Percentiles rank a stretch among this genome's conserved stretches.
Evolutionary conservation across 2,888 invertebrate species (phyloP).

Genomic region (Euplexia lucipara): DNA sequence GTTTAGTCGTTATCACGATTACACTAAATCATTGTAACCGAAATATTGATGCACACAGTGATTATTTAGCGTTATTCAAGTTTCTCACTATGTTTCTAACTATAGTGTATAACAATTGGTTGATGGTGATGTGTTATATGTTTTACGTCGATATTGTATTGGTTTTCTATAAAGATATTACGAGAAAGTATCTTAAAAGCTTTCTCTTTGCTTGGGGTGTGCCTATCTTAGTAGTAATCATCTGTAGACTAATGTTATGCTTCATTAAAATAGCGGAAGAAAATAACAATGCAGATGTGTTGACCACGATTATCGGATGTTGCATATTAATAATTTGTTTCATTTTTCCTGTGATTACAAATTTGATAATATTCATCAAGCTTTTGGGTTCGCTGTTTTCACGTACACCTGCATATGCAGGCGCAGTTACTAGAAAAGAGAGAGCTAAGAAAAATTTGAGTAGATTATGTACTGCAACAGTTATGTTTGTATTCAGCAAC

Average conservation of each 20-base stretch:
- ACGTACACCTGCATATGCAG: not conserved
- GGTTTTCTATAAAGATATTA: conserved; percentile 27
- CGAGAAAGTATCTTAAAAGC: conserved; percentile 40
- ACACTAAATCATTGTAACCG: not conserved
- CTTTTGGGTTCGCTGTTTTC: conserved; percentile 23
- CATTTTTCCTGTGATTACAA: conserved; percentile 11
- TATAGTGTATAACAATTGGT: conserved; percentile 37
- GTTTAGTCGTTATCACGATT: conserved; percentile 17
- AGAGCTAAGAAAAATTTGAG: conserved; percentile 29
- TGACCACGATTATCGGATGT: not conserved
- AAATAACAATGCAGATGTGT: not conserved
- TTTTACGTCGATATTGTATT: conserved; percentile 44
- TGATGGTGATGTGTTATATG: conserved; percentile 39
- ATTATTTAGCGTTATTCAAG: not conserved
- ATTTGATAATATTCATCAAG: conserved; percentile 24
- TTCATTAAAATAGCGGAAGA: not conserved
- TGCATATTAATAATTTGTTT: conserved; percentile 5
- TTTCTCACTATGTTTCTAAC: conserved; percentile 30
- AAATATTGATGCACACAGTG: not conserved
- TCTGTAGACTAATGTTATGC: not conserved
- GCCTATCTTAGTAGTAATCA: not conserved
- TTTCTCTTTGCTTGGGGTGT: conserved; percentile 39
- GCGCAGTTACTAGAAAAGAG: not conserved
- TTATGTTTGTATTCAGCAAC: conserved; percentile 33
- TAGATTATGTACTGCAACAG: conserved; percentile 33